These are phyloP conservation scores for Lophotriccus pileatus DNA, from an alignment of 2,797 vertebrate species.

Conservation along the genomic window DNA sequence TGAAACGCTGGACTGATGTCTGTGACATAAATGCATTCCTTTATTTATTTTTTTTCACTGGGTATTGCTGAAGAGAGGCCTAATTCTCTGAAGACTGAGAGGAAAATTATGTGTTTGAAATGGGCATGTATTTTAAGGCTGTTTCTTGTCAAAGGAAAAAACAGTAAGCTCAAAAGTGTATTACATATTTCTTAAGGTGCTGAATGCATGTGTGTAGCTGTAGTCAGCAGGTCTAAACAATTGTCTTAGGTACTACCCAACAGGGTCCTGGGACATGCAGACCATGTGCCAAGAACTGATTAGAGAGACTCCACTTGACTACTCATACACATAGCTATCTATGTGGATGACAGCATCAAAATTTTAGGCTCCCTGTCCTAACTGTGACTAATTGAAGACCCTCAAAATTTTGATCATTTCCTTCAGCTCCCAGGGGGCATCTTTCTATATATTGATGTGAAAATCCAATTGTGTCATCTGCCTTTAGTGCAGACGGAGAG, in stretches of 20 bases:
- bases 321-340: not conserved
- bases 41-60: not conserved
- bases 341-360: not conserved
- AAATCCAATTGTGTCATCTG: not conserved
- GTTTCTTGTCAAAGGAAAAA: not conserved
- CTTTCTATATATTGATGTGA: not conserved
- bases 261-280: not conserved
- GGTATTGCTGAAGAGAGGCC: not conserved
- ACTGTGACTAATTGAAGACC: not conserved
- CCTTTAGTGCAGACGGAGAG: not conserved
- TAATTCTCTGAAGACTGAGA: not conserved
- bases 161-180: not conserved
- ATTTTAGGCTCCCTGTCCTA: not conserved
- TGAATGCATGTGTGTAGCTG: not conserved
- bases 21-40: not conserved
- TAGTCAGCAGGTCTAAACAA: not conserved
- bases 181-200: not conserved
- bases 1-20: not conserved
- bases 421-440: not conserved
- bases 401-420: not conserved
- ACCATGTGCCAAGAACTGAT: not conserved
- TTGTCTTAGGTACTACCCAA: not conserved
- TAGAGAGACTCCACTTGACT: not conserved
- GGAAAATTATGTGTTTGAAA: not conserved
- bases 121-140: not conserved